Conservation (phyloP, 2,888 invertebrate species). For the Heteromyza rotundicornis region DNA sequence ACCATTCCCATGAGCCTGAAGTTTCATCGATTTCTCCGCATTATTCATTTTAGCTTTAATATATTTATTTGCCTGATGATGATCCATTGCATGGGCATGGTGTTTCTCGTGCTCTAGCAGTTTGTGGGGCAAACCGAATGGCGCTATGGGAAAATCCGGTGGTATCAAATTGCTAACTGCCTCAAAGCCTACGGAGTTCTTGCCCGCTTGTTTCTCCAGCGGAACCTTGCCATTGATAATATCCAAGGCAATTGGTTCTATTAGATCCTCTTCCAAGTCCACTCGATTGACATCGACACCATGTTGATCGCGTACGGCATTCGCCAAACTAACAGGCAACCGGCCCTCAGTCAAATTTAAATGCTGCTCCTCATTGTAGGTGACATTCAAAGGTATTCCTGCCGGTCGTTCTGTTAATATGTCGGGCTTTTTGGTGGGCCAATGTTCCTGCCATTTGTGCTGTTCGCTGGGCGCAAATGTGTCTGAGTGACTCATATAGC, state of each 20-base stretch:
- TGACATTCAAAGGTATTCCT: constrained; percentile 25
- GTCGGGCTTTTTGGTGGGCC: constrained; percentile 43
- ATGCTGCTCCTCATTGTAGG: constrained; percentile 42
- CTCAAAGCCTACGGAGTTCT: constrained; percentile 35
- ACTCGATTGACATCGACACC: constrained; percentile 49
- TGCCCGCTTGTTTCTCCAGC: constrained; percentile 23
- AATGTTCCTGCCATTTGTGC: constrained; percentile 29
- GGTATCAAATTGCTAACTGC: constrained; percentile 50
- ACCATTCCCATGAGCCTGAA: not conserved
- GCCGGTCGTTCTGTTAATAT: constrained; percentile 27
- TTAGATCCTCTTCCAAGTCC: constrained; percentile 39
- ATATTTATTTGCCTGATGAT: constrained; percentile 28
- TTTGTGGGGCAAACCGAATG: constrained; percentile 45
- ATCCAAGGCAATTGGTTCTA: constrained; percentile 45
- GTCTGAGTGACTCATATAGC: constrained; percentile 63
- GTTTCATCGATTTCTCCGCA: constrained; percentile 36
- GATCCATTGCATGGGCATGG: not conserved
- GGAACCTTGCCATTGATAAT: constrained; percentile 48
- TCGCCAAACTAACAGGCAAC: constrained; percentile 41
- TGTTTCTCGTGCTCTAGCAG: not conserved
- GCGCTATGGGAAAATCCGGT: constrained; percentile 47
- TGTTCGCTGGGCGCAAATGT: constrained; percentile 39
- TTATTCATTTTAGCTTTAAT: constrained; percentile 40
- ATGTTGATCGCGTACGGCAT: constrained; percentile 45
- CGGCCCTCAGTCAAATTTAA: constrained; percentile 47